phyloP scores from a whole-genome alignment of 1,140 invertebrate genomes.

The Anastrepha ludens region DNA sequence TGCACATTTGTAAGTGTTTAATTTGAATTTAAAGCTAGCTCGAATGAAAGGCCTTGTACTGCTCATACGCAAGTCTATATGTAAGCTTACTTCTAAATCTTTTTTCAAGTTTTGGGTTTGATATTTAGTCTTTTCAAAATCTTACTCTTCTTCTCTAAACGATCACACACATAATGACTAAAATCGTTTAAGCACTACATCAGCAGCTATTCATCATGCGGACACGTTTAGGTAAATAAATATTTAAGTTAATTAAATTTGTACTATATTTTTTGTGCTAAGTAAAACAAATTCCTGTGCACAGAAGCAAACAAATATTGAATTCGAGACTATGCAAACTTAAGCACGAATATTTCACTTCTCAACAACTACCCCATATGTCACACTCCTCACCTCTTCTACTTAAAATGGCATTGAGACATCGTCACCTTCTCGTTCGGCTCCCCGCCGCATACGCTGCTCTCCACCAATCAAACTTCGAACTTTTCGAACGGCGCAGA shows the following conservation, averaged over 20 bases:
- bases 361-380: background rate
- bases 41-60: too few species aligned
- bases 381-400: background rate
- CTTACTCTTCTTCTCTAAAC: background rate
- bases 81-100: too few species aligned
- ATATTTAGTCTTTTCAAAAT: too few species aligned
- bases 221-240: constrained; percentile 35
- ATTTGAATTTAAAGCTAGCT: too few species aligned
- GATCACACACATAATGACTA: constrained; percentile 34
- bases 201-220: constrained; percentile 25
- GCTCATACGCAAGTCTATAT: too few species aligned
- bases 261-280: background rate
- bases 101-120: too few species aligned
- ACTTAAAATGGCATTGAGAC: background rate
- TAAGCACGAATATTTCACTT: background rate
- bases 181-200: constrained; percentile 48
- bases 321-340: too few species aligned
- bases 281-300: background rate
- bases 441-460: too few species aligned
- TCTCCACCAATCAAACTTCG: background rate
- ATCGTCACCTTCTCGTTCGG: background rate
- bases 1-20: too few species aligned
- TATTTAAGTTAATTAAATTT: constrained; percentile 48
- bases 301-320: background rate
- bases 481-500: constrained; percentile 35